Evolutionary conservation across 2,113 vertebrate genomes (phyloP), one percentile per base, ranked within the genome.

Genomic region (Tachycineta bicolor): DNA sequence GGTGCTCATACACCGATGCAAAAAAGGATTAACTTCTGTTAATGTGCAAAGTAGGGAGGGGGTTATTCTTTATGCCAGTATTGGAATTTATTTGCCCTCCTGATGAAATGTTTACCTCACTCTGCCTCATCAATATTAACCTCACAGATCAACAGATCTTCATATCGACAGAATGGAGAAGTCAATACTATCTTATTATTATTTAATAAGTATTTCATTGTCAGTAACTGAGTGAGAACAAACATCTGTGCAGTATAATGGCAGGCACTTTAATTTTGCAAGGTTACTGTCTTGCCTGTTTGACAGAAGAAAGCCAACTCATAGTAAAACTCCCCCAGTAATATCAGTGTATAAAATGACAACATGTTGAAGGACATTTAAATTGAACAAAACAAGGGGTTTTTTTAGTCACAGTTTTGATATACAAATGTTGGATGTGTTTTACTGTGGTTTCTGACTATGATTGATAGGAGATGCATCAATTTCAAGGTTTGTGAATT

Each of bases 401-500:
- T 85, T 94, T 95, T 91, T 96, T 64, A 93, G 91, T 92, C 55
- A 60, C 82, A 91, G 92, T 97, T 97, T 95, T 97, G 97, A 96
- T 97, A 97, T 46, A 97, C 96, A 97, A 97, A 97, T 87, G 94
- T 94, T 96, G 92, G 74, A 89, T 97, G 62, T 97, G 92, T 96
- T 97, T 97, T 96, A 87, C 96, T 94, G 52, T 96, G 94, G 87
- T 74, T 98, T 92, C 96, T 86, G 87, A 97, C 91, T 95, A 62
- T 97, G 97, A 97, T 94, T 97, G 97, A 98, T 98, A 97, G 97
- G 93, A 96, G 93, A 97, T 93, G 87, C 96, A 95, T 97, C 96
- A 91, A 96, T 98, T 98, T 98, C 97, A 97, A 97, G 97, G 97
- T 97, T 96, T 97, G 97, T 94, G 97, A 98, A 97, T 98, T 96